Base-by-base conservation (phyloP, 2,113 vertebrate species). In the Pseudopipra pipra region DNA sequence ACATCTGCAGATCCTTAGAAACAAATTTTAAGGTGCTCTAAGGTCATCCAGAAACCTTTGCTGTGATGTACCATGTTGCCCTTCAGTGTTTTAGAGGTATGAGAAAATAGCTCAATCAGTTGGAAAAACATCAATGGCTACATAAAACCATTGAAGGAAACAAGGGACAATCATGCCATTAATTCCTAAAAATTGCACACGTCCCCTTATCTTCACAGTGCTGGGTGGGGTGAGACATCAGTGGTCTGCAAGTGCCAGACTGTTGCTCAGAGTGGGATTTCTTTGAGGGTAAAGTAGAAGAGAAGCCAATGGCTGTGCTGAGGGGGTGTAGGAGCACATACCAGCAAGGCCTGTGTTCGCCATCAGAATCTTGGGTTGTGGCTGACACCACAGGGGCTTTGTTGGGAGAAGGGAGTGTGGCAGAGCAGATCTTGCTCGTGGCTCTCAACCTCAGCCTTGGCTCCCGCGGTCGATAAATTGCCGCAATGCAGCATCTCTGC, bases 401-500 rank as follows among this genome's bases (percentile, higher is more conserved):
- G 68, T 17, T 61, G 85, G 61, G 55, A 80, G 63, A 54, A 55
- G 39, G 67, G 47, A 70, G 82, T 5, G 49, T 39, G 78, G 81
- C 56, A 68, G 43, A 43, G 49, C 47, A 12, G 33, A 3, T 78
- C 78, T 62, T 13, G 46, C 28, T 27, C 19, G 4, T 91, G 95
- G 94, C 65, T 55, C 37, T 51, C 54, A 9, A 75, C 61, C 49
- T 85, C 79, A 91, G 91, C 23, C 71, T 80, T 85, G 94, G 76
- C 92, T 85, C 31, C 63, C 5, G 87, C 19, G 58, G 35, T 92
- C 17, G 61, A 81, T 91, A 8, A 47, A 61, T 52, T 97, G 96
- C 97, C 97, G 97, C 97, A 97, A 96, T 97, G 97, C 97, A 95
- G 97, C 93, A 96, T 41, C 92, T 67, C 96, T 94, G 94, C 93